A percentile compares a stretch with the other conserved stretches of the same genome.
Evolutionary conservation across 2,888 invertebrate genomes (phyloP).

Genomic region (Dendrolimus houi): DNA sequence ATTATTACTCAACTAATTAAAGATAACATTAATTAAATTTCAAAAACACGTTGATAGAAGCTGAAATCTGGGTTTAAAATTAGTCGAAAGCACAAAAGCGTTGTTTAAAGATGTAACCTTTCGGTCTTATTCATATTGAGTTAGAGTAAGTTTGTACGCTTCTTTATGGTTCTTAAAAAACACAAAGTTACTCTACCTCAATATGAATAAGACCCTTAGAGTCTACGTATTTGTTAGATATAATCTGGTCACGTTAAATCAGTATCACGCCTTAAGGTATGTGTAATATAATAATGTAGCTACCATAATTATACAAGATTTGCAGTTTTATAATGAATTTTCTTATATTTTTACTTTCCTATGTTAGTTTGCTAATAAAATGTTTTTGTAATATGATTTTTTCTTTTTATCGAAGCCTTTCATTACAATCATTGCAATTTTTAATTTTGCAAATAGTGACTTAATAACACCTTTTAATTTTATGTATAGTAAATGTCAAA

Average conservation of each 20-base stretch:
- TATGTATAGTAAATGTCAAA: too few relatives aligned
- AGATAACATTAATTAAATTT: too few relatives aligned
- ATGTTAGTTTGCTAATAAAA: slow-evolving; percentile 76
- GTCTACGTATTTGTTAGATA: slow-evolving; percentile 20
- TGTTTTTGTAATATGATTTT: slow-evolving; percentile 58
- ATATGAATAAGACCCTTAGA: slow-evolving; percentile 1
- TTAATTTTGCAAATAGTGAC: too few relatives aligned
- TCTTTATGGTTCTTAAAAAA: neutral
- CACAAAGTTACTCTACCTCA: neutral
- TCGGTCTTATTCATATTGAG: too few relatives aligned
- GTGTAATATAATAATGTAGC: slow-evolving; percentile 50
- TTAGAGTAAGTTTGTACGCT: too few relatives aligned
- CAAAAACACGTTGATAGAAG: too few relatives aligned
- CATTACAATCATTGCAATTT: too few relatives aligned
- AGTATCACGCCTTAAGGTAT: slow-evolving; percentile 40
- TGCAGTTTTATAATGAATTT: slow-evolving; percentile 69
- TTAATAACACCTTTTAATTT: too few relatives aligned
- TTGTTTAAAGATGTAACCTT: neutral
- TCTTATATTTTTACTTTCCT: slow-evolving; percentile 76
- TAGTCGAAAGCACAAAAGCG: neutral
- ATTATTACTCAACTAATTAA: too few relatives aligned
- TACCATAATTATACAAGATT: slow-evolving; percentile 64
- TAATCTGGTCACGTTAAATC: slow-evolving; percentile 40
- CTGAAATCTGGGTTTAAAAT: too few relatives aligned
- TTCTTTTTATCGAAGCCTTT: slow-evolving; percentile 5